Base-by-base conservation (phyloP, 2,888 invertebrate genomes). In the Ptychoptera albimana region DNA sequence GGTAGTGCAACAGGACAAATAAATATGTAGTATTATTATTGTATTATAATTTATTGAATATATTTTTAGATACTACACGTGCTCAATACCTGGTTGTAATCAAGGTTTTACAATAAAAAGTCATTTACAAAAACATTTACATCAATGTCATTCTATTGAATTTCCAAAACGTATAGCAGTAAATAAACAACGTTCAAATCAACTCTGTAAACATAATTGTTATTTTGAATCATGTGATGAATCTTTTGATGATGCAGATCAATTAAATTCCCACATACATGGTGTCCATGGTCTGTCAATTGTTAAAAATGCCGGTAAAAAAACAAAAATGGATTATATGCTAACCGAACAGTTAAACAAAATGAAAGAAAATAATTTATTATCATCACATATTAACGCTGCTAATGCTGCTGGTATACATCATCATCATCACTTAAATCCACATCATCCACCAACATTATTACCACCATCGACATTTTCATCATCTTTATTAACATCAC, bases 81-180 rank as follows among this genome's bases (percentile, higher is more conserved):
- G 66, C 50, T 63, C 64, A 51, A 62, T 66, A 52, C 55, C 60
- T 49, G 63, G 60, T 53, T 65, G 65, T 50, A 58, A 58, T 49
- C 63, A 66, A 55, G 62, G 64, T 32, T 66, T 66, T 53, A 60
- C 65, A 16, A 60, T 64, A 45, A 64, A 66, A 49, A 63, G 66
- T 55, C 64, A 65, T 56, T 57, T 65, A 49, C 62, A 62, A 42
- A 65, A 65, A 55, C 65, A 65, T 52, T 57, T 65, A 56, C 56
- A 66, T 53, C 60, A 60, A 50, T 61, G 60, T 52, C 66, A 65
- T 55, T 60, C 65, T 46, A 42, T 16, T 12, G 42, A 34, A 35
- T 34, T 15, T 14, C 42, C 42, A 35, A 42, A 42, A 23, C 37
- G 43, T 34, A 23, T 45, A 8, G 36, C 43, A 9, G 44, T 44